Evolutionary conservation across 1,140 invertebrate species (phyloP).

Genomic region (Mylabris phalerata): DNA sequence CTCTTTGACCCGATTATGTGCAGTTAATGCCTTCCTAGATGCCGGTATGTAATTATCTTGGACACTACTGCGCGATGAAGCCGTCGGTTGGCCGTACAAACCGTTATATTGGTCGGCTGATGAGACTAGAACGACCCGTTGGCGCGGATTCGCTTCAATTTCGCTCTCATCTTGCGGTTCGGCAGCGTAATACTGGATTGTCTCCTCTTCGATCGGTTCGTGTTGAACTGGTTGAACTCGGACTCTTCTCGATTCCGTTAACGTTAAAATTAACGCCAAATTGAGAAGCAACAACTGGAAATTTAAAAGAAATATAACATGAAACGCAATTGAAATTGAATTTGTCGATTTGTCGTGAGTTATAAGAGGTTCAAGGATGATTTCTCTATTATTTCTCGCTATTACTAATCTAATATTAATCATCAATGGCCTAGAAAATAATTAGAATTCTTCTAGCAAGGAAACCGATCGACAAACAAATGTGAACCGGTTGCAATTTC

Average conservation of each 20-base stretch:
- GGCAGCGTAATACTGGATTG: conserved; percentile 38
- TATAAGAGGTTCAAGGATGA: too few relatives aligned
- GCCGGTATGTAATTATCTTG: conserved; percentile 34
- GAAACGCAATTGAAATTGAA: too few relatives aligned
- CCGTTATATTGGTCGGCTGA: conserved; percentile 43
- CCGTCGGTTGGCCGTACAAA: conserved; percentile 39
- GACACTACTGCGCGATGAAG: conserved; percentile 24
- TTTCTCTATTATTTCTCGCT: too few relatives aligned
- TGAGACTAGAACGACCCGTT: conserved; percentile 36
- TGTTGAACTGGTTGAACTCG: conserved; percentile 30
- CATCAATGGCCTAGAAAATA: too few relatives aligned
- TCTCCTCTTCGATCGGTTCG: conserved; percentile 36
- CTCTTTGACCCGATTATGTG: conserved; percentile 47
- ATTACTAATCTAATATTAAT: too few relatives aligned
- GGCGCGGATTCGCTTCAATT: conserved; percentile 12
- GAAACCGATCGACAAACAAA: too few relatives aligned
- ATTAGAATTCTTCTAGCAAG: too few relatives aligned
- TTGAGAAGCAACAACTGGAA: too few relatives aligned
- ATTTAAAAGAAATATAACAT: too few relatives aligned
- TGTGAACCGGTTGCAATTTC: too few relatives aligned
- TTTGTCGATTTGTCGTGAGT: too few relatives aligned
- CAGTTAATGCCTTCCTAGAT: conserved; percentile 32
- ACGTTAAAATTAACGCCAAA: too few relatives aligned
- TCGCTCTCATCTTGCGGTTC: conserved; percentile 39
- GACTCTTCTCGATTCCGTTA: conserved; percentile 20